phyloP scores from a whole-genome alignment of 1,140 invertebrate species.

The Ceratosolen fusciceps region DNA sequence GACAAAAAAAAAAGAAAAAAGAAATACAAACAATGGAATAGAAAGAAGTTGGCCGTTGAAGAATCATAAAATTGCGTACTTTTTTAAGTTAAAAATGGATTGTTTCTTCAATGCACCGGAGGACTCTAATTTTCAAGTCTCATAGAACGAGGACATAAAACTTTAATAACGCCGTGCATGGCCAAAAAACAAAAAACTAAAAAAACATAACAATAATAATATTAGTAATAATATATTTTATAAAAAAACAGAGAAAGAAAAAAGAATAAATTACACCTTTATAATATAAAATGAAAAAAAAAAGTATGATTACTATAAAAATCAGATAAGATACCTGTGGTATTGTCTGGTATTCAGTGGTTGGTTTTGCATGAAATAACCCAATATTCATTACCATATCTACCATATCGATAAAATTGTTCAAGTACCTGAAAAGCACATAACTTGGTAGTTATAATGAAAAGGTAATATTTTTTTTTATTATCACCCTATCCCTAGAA shows the following conservation, averaged over 20 bases:
- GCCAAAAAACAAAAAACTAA: no score
- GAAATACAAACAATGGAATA: no score
- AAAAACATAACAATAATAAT: no score
- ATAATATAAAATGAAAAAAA: neutral
- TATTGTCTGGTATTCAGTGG: neutral
- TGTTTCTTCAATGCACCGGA: no score
- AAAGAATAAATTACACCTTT: neutral
- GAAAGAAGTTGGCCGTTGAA: no score
- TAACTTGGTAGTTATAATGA: neutral
- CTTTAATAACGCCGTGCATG: no score
- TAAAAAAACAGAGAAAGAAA: neutral
- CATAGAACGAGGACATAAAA: no score
- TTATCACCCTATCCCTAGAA: neutral
- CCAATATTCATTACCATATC: conserved; percentile 5
- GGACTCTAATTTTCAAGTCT: no score
- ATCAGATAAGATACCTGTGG: neutral
- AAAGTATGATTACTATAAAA: neutral
- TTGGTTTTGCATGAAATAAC: conserved; percentile 1
- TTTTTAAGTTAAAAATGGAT: no score
- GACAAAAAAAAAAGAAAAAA: no score
- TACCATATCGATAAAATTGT: conserved; percentile 8
- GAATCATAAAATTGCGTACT: no score
- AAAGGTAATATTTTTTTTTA: neutral
- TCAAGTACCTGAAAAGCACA: neutral
- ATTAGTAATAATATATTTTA: no score